Percentiles rank a stretch among this genome's conserved stretches.
These are phyloP conservation scores for Madoqua kirkii DNA, from an alignment of 2,113 vertebrate species.

Conservation along the genomic window DNA sequence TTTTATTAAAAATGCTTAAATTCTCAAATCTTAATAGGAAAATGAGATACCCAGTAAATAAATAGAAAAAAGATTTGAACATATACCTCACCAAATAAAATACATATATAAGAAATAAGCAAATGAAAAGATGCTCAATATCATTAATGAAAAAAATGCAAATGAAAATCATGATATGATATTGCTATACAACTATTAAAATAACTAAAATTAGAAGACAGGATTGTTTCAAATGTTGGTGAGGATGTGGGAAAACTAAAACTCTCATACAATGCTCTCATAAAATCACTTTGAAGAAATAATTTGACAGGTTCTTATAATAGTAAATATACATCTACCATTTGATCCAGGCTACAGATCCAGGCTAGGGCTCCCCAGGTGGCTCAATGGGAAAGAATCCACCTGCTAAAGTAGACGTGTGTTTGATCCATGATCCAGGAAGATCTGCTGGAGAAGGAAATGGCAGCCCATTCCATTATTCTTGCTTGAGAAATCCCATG, in stretches of 20 bases:
- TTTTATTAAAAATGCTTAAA: neutral
- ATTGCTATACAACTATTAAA: neutral
- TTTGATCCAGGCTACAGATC: neutral
- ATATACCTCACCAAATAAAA: neutral
- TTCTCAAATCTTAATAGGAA: neutral
- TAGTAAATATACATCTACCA: neutral
- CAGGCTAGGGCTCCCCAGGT: neutral
- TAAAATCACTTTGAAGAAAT: neutral
- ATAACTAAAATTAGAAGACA: neutral
- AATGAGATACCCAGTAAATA: neutral
- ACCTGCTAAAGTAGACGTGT: rapidly evolving
- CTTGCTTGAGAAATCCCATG: neutral
- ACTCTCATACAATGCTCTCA: neutral
- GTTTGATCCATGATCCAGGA: neutral
- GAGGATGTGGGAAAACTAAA: neutral
- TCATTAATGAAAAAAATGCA: neutral
- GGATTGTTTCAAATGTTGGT: neutral
- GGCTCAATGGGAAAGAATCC: neutral
- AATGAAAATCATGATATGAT: neutral
- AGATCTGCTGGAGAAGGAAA: neutral
- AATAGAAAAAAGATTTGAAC: neutral
- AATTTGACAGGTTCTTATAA: neutral
- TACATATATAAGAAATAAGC: neutral
- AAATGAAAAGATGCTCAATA: neutral
- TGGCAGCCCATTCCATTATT: neutral